Evolutionary conservation across 2,888 invertebrate genomes (phyloP).

Genomic region (Cryptocephalus moraei): DNA sequence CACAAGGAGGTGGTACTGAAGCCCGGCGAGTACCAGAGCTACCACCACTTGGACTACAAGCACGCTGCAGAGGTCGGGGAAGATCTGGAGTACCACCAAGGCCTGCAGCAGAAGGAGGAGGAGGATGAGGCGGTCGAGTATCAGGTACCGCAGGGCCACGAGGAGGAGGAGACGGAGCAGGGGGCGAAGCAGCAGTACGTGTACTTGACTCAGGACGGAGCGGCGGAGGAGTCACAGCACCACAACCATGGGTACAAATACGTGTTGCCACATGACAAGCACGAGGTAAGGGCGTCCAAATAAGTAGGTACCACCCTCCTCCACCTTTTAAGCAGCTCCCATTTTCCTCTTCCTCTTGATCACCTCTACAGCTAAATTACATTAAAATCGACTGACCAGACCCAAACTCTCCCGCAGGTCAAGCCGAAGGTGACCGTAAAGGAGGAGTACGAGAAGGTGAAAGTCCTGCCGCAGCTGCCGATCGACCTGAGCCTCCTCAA

Average conservation of each 20-base stretch:
- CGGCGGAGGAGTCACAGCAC: slow-evolving; percentile 15
- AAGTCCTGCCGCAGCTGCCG: slow-evolving; percentile 14
- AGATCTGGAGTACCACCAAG: neutral
- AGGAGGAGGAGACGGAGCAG: slow-evolving; percentile 3
- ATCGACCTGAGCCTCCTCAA: slow-evolving; percentile 23
- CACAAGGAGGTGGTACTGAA: slow-evolving; percentile 20
- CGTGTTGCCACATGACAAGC: neutral
- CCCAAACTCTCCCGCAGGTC: neutral
- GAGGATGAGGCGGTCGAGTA: slow-evolving; percentile 9
- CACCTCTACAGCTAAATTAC: too few species aligned
- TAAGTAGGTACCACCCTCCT: too few species aligned
- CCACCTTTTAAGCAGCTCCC: too few species aligned
- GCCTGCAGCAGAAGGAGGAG: slow-evolving; percentile 1
- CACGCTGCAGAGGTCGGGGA: slow-evolving; percentile 1
- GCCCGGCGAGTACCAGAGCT: slow-evolving; percentile 5
- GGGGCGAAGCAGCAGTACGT: slow-evolving; percentile 9
- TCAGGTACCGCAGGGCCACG: slow-evolving; percentile 7
- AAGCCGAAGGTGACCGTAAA: slow-evolving; percentile 2
- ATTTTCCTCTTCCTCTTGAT: too few species aligned
- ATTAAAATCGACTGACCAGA: too few species aligned
- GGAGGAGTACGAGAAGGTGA: slow-evolving; percentile 3
- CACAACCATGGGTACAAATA: slow-evolving; percentile 7
- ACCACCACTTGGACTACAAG: neutral
- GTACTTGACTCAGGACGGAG: slow-evolving; percentile 15
- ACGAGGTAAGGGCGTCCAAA: too few species aligned